Percentiles rank a stretch among this genome's conserved stretches.
Conservation (phyloP, 2,797 vertebrate genomes). For the Brachymystax lenok region DNA sequence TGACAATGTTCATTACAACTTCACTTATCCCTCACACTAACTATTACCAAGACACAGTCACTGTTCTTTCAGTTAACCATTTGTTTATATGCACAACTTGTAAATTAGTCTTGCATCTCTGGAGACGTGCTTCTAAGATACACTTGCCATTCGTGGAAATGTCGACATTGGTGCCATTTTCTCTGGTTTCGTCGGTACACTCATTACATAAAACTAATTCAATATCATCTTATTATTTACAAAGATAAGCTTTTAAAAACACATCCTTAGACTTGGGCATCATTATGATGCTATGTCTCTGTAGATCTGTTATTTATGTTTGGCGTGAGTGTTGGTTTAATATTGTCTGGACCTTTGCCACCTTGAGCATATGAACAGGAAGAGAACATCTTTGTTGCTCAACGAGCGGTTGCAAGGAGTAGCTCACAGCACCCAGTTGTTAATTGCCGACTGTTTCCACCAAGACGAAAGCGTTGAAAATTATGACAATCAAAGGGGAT, state of each 20-base stretch:
- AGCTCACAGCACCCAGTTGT: constrained; percentile 49
- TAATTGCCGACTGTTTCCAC: constrained; percentile 23
- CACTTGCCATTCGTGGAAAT: constrained; percentile 53
- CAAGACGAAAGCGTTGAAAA: too few relatives aligned
- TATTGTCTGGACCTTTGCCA: constrained; percentile 65
- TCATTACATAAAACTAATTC: constrained; percentile 7
- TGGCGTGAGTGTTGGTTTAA: constrained; percentile 41
- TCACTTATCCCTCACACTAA: constrained; percentile 5
- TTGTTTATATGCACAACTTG: constrained; percentile 42
- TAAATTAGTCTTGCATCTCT: constrained; percentile 46
- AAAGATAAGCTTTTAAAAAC: neutral
- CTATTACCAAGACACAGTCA: constrained; percentile 40
- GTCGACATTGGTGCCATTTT: constrained; percentile 32
- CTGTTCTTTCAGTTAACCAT: neutral
- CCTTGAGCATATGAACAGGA: constrained; percentile 81
- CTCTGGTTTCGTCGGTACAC: neutral
- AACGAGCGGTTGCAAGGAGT: constrained; percentile 75
- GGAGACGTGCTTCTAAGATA: constrained; percentile 29
- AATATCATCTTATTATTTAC: constrained; percentile 20
- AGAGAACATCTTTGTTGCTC: constrained; percentile 84
- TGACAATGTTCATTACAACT: neutral
- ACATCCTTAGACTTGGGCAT: constrained; percentile 25
- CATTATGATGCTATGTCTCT: constrained; percentile 28
- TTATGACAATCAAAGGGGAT: too few relatives aligned
- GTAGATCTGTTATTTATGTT: constrained; percentile 37